Percentiles rank a stretch among this genome's conserved stretches.
Evolutionary conservation across 2,888 invertebrate genomes (phyloP).

Genomic region (Phragmatobia fuliginosa): DNA sequence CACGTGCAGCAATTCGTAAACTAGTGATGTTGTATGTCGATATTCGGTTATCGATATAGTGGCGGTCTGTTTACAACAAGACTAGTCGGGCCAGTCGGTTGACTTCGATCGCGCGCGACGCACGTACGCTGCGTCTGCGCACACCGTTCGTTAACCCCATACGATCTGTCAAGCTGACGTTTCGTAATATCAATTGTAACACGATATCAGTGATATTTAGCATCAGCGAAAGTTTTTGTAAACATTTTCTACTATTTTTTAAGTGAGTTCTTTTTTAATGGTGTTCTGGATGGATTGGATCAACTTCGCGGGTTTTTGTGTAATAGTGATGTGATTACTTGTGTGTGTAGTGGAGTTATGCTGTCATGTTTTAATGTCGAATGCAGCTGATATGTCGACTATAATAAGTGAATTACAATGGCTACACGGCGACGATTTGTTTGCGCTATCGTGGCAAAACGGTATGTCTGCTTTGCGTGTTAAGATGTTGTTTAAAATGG

Average conservation of each 20-base stretch:
- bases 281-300: conserved; percentile 62
- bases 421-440: conserved; percentile 83
- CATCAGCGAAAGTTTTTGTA: conserved; percentile 44
- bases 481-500: neutral
- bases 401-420: conserved; percentile 83
- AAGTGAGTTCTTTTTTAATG: conserved; percentile 23
- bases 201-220: conserved; percentile 48
- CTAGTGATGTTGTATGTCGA: conserved; percentile 66
- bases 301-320: conserved; percentile 60
- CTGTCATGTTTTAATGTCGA: conserved; percentile 81
- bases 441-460: conserved; percentile 84
- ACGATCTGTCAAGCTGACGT: conserved; percentile 81
- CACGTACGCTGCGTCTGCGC: conserved; percentile 67
- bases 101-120: conserved; percentile 70
- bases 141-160: conserved; percentile 67
- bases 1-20: conserved; percentile 57
- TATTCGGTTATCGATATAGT: conserved; percentile 75
- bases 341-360: conserved; percentile 68
- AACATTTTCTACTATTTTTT: conserved; percentile 44
- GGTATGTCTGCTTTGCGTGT: conserved; percentile 64
- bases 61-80: conserved; percentile 72
- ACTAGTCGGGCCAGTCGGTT: conserved; percentile 65
- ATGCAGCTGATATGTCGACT: conserved; percentile 82
- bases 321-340: conserved; percentile 76
- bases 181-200: conserved; percentile 68